Evolutionary conservation across 1,140 invertebrate genomes (phyloP), one percentile per base, ranked within the genome.

Genomic region (Drosophila murphyi): DNA sequence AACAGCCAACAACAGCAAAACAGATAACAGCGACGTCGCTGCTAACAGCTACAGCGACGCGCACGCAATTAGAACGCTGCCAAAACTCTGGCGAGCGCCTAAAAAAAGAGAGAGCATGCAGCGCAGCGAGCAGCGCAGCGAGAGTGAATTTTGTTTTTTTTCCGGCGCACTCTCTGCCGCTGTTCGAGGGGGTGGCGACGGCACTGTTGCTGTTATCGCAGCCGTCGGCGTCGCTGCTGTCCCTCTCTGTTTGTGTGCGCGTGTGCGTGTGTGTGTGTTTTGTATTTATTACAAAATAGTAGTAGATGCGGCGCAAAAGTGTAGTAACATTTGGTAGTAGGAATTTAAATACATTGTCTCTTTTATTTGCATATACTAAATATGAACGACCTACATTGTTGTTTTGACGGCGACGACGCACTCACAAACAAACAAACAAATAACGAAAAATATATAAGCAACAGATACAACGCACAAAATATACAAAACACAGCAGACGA

Each of bases 311-410:
- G 39, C 28, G 39, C 28, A 65, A 70, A 76, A 78, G 54, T 39
- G 63, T 65, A 80, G 80, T 79, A 74, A 67, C 37, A 60, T 82
- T 77, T n/a, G 52, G 51, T 71, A 60, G 65, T 35, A 69, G 10
- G 32, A 67, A 61, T 73, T 82, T 72, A 35, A 73, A 77, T 68
- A 39, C 28, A 20, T 61, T 50, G 37, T 51, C 20, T 51, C 39
- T 64, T 78, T 80, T 89, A 80, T 88, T 88, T 88, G 80, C 85
- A 83, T 89, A 89, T 78, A 82, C 79, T 88, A 62, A 82, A 87
- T 87, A 88, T 87, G 83, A 83, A 80, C 83, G 83, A 87, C 83
- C 83, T 78, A 88, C 83, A 87, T 86, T 82, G 78, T 81, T 83
- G 76, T 78, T 72, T 80, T 70, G 39, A 60, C 64, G 45, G 64